A percentile compares a stretch with the other conserved stretches of the same genome.
Evolutionary conservation across 1,140 invertebrate species (phyloP).

Genomic region (Drosophila repletoides): DNA sequence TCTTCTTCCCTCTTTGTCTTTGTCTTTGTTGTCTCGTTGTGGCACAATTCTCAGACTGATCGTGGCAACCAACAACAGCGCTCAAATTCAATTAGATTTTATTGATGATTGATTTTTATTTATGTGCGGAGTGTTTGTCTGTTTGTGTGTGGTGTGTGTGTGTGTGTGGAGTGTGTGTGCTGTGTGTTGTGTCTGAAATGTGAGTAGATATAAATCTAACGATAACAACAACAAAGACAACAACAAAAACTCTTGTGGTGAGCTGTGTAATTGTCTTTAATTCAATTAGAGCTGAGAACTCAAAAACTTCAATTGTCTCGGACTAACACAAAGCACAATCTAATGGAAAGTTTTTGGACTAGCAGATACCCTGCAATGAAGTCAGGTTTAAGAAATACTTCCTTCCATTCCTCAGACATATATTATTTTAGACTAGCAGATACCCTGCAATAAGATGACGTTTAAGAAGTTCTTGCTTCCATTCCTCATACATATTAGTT

Average conservation of each 20-base stretch:
- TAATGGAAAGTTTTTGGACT: too few relatives aligned
- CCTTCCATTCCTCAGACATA: too few relatives aligned
- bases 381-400: too few relatives aligned
- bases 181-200: conserved; percentile 1
- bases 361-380: background rate
- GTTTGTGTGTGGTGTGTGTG: background rate
- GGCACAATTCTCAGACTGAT: conserved; percentile 22
- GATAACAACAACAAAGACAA: background rate
- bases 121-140: background rate
- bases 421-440: background rate
- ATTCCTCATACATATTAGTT: too few relatives aligned
- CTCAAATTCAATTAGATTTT: conserved; percentile 75
- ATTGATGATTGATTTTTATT: conserved; percentile 72
- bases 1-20: background rate
- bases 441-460: background rate
- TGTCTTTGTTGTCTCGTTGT: background rate
- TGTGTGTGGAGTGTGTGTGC: background rate
- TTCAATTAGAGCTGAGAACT: conserved; percentile 54
- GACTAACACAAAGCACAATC: conserved; percentile 25
- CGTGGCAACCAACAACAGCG: conserved; percentile 23
- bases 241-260: background rate
- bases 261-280: conserved; percentile 66
- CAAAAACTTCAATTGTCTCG: conserved; percentile 52
- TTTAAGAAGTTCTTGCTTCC: too few relatives aligned
- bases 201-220: too few relatives aligned